Evolutionary conservation across 2,797 vertebrate genomes (phyloP).

Genomic region (Rhinoraja longicauda): DNA sequence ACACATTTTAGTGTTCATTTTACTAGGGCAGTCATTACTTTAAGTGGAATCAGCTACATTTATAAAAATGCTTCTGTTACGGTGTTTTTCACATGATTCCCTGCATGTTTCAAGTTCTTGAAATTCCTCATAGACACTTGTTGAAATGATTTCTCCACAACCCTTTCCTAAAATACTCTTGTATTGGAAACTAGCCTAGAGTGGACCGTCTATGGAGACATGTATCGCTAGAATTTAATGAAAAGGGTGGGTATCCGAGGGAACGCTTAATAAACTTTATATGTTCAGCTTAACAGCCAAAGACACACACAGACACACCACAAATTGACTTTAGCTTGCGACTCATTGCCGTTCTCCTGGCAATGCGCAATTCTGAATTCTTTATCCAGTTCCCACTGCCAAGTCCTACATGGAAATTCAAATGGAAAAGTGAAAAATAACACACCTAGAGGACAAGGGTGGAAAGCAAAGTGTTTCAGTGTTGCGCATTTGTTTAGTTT

Average conservation of each 20-base stretch:
- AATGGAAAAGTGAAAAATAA: constrained; percentile 22
- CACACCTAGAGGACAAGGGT: background rate
- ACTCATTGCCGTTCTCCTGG: constrained; percentile 7
- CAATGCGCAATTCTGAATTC: background rate
- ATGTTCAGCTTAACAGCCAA: background rate
- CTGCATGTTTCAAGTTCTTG: constrained; percentile 14
- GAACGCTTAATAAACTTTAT: background rate
- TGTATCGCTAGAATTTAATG: background rate
- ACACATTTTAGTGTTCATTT: background rate
- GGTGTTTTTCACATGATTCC: constrained; percentile 7
- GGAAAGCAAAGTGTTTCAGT: background rate
- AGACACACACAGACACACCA: background rate
- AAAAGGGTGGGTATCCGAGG: background rate
- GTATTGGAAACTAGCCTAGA: background rate
- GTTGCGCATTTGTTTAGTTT: background rate
- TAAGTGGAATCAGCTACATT: background rate
- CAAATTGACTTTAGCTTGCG: background rate
- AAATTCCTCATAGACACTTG: background rate
- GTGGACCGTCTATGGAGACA: background rate
- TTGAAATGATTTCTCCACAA: background rate
- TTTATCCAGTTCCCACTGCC: constrained; percentile 13
- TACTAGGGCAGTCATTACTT: background rate
- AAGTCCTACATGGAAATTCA: constrained; percentile 33
- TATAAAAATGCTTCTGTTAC: background rate
- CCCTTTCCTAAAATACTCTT: background rate